A percentile compares a stretch with the other conserved stretches of the same genome.
These are phyloP conservation scores for Drosophila murphyi DNA, from an alignment of 1,140 invertebrate genomes.

Conservation along the genomic window DNA sequence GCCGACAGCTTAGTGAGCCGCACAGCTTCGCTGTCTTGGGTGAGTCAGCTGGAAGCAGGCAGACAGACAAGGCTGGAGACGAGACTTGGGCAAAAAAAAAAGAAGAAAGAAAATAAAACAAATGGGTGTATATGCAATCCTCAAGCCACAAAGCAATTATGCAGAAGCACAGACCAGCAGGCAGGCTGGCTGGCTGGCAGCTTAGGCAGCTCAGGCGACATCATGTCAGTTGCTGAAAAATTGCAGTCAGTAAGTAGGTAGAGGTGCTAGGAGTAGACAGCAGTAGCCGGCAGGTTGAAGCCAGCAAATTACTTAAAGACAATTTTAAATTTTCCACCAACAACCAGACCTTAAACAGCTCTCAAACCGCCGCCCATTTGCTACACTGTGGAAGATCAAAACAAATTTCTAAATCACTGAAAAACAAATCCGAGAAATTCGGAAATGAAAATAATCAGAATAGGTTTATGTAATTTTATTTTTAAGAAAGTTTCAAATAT, in stretches of 20 bases:
- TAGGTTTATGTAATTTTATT: too few relatives aligned
- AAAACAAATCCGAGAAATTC: too few relatives aligned
- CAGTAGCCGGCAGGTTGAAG: slow-evolving; percentile 63
- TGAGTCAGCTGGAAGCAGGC: slow-evolving; percentile 62
- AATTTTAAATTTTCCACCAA: slow-evolving; percentile 58
- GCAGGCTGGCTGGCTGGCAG: slow-evolving; percentile 1
- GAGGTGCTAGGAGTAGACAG: not conserved
- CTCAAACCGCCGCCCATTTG: slow-evolving; percentile 26
- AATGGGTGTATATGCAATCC: slow-evolving; percentile 58
- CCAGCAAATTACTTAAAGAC: slow-evolving; percentile 69
- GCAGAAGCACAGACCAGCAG: slow-evolving; percentile 53
- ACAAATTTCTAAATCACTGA: too few relatives aligned
- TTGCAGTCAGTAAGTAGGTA: slow-evolving; percentile 52
- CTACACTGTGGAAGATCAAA: not conserved
- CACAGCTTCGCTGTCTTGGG: slow-evolving; percentile 55
- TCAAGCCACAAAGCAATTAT: slow-evolving; percentile 81
- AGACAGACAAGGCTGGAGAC: slow-evolving; percentile 23
- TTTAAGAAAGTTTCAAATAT: too few relatives aligned
- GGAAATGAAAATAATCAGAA: too few relatives aligned
- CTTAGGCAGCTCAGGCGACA: slow-evolving; percentile 54
- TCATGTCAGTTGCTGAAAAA: slow-evolving; percentile 77
- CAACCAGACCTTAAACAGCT: slow-evolving; percentile 26
- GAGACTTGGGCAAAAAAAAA: slow-evolving; percentile 5
- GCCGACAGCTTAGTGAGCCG: slow-evolving; percentile 65
- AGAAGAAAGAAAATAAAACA: not conserved